Evolutionary conservation across 2,797 vertebrate genomes (phyloP).

Genomic region (Gallirallus australis): DNA sequence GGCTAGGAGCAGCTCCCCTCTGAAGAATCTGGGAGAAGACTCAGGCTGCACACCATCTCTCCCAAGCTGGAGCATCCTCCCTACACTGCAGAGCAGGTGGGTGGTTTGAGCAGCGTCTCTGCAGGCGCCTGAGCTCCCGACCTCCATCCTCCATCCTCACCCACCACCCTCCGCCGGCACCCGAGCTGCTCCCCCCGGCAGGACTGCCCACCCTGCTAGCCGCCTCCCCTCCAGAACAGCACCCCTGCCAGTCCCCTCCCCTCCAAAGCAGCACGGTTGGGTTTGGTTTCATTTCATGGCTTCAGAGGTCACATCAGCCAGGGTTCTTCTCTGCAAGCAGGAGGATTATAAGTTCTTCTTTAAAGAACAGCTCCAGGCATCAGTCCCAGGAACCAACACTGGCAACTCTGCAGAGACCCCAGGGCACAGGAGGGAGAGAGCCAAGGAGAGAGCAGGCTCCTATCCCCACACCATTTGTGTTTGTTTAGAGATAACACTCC

Average conservation of each 20-base stretch:
- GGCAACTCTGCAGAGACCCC: neutral
- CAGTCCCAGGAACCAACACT: neutral
- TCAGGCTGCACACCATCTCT: rapidly evolving
- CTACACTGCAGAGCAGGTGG: rapidly evolving
- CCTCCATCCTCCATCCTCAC: neutral
- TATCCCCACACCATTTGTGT: neutral
- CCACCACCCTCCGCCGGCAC: rapidly evolving
- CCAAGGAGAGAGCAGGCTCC: rapidly evolving
- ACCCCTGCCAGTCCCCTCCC: neutral
- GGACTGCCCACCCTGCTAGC: rapidly evolving
- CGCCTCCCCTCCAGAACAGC: neutral
- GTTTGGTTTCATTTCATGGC: neutral
- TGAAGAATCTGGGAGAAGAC: neutral
- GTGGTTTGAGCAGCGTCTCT: rapidly evolving
- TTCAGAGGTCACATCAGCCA: neutral
- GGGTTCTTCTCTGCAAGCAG: neutral
- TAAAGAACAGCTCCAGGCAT: neutral
- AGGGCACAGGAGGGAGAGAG: neutral
- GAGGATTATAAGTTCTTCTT: neutral
- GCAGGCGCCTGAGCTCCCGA: rapidly evolving
- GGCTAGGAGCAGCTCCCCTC: neutral
- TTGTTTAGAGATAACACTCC: neutral
- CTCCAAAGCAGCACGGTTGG: neutral
- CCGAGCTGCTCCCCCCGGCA: rapidly evolving
- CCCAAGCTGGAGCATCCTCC: neutral